Percentiles rank a stretch among this genome's conserved stretches.
These are phyloP conservation scores for Heliconius hermathena DNA, from an alignment of 1,140 invertebrate species.

Conservation along the genomic window DNA sequence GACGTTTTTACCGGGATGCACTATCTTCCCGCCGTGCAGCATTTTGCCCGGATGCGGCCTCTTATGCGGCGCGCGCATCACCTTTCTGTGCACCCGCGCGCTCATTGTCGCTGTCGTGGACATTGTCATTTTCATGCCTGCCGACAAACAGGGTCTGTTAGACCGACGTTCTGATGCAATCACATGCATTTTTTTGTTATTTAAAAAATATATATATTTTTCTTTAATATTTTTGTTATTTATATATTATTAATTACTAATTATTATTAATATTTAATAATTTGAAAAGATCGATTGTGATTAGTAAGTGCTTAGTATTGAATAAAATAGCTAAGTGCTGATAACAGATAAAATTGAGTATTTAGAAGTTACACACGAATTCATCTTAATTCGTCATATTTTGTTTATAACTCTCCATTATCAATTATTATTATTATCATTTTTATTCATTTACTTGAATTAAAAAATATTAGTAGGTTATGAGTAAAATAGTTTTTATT, in stretches of 20 bases:
- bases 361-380: no score
- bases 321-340: not conserved
- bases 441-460: not conserved
- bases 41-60: conserved; percentile 73
- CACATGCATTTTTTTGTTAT: conserved; percentile 11
- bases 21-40: conserved; percentile 65
- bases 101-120: conserved; percentile 85
- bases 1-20: conserved; percentile 78
- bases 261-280: not conserved
- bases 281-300: not conserved
- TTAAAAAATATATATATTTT: not conserved
- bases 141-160: conserved; percentile 54
- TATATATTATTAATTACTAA: not conserved
- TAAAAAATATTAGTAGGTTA: not conserved
- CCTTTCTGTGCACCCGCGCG: conserved; percentile 83
- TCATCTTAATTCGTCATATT: not conserved
- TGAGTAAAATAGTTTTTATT: not conserved
- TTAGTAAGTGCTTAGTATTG: not conserved
- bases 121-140: conserved; percentile 87
- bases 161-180: conserved; percentile 29
- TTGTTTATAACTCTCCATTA: not conserved
- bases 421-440: no score
- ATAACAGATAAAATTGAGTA: no score
- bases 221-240: no score
- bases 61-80: conserved; percentile 83